These are phyloP conservation scores for Colostygia pectinataria DNA, from an alignment of 2,888 invertebrate species.

Conservation along the genomic window DNA sequence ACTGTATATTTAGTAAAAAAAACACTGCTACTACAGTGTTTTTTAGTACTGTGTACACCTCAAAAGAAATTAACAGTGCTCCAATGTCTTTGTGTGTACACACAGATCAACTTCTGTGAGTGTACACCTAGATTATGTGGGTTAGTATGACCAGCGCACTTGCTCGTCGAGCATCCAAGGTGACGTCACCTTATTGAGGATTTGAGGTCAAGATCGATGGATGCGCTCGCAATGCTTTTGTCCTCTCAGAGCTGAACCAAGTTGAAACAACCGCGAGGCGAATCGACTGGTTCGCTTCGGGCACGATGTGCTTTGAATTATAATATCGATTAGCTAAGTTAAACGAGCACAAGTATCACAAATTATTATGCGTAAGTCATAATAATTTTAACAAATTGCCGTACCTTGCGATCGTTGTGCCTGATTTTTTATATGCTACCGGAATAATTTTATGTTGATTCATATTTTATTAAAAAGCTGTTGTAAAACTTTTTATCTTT, in stretches of 20 bases:
- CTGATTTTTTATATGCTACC: constrained; percentile 15
- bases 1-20: too few species aligned
- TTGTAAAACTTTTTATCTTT: constrained; percentile 3
- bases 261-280: constrained; percentile 28
- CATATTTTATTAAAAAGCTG: not conserved
- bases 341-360: constrained; percentile 10
- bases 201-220: constrained; percentile 54
- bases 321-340: constrained; percentile 32
- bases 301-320: constrained; percentile 44
- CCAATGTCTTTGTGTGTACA: too few species aligned
- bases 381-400: constrained; percentile 24
- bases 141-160: constrained; percentile 8
- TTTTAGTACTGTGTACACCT: too few species aligned
- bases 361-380: constrained; percentile 10
- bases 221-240: constrained; percentile 46
- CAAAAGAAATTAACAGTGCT: too few species aligned
- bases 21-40: too few species aligned
- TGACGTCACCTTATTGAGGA: constrained; percentile 50
- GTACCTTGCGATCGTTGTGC: constrained; percentile 9
- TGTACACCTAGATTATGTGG: constrained; percentile 15
- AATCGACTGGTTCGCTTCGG: constrained; percentile 46
- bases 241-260: constrained; percentile 34
- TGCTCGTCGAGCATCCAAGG: constrained; percentile 33
- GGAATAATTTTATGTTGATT: constrained; percentile 11
- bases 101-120: too few species aligned